These are phyloP conservation scores for Falco rusticolus DNA, from an alignment of 2,797 vertebrate genomes.

Conservation along the genomic window DNA sequence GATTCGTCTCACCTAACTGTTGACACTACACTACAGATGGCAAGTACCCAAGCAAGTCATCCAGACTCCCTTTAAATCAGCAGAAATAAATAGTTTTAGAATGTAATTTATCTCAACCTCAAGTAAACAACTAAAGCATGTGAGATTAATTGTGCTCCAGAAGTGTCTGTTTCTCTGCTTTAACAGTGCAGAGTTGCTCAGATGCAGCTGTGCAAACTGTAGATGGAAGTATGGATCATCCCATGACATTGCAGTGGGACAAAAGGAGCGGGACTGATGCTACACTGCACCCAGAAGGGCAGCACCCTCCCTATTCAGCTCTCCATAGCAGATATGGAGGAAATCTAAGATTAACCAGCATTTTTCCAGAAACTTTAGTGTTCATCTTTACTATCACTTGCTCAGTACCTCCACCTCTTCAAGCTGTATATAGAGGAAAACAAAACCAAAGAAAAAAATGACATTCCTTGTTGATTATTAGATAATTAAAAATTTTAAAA, in stretches of 20 bases:
- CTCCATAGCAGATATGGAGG: neutral
- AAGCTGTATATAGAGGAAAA: neutral
- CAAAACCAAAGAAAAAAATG: neutral
- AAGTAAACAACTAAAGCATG: neutral
- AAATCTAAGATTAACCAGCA: neutral
- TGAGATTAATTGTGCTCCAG: neutral
- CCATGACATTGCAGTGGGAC: neutral
- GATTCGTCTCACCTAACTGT: neutral
- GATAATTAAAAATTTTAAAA: neutral
- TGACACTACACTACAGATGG: neutral
- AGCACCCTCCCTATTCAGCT: neutral
- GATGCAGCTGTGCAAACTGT: rapidly evolving
- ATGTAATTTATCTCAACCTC: neutral
- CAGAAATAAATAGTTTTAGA: neutral
- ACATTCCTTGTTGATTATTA: neutral
- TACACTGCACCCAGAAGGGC: neutral
- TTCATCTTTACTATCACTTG: neutral
- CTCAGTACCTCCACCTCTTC: neutral
- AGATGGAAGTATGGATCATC: neutral
- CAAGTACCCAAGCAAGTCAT: neutral
- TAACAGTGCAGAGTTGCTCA: neutral
- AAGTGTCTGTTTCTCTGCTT: neutral
- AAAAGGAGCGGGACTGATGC: neutral
- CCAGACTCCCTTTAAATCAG: neutral
- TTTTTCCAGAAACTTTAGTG: neutral